Evolutionary conservation across 2,113 vertebrate genomes (phyloP).

Genomic region (Pollimyrus isidori): DNA sequence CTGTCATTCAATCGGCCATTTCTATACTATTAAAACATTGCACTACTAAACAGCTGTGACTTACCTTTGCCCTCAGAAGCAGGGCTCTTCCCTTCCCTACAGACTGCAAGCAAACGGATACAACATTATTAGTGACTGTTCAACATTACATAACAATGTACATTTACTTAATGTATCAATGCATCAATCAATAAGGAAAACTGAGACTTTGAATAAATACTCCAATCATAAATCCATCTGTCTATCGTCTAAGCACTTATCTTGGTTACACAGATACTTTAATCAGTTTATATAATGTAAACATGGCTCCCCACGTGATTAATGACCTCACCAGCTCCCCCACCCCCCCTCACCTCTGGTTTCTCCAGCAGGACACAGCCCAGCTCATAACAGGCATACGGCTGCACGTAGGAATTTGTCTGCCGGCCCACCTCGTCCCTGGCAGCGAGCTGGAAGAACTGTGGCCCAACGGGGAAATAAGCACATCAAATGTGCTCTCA

Average conservation of each 20-base stretch:
- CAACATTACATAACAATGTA: background rate
- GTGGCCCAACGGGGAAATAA: conserved; percentile 10
- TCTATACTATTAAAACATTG: background rate
- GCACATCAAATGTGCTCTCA: background rate
- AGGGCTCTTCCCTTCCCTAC: conserved; percentile 83
- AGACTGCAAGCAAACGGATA: conserved; percentile 57
- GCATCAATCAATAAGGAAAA: background rate
- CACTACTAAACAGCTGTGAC: background rate
- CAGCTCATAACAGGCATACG: conserved; percentile 91
- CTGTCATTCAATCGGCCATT: background rate
- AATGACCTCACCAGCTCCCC: background rate
- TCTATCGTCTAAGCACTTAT: background rate
- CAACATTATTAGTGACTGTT: background rate
- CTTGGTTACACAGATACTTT: background rate
- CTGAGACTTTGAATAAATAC: background rate
- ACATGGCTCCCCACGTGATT: background rate
- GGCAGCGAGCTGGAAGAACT: conserved; percentile 88
- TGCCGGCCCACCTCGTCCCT: conserved; percentile 84
- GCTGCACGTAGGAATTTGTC: conserved; percentile 83
- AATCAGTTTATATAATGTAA: background rate
- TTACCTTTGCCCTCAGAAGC: conserved; percentile 95
- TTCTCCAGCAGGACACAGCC: conserved; percentile 85
- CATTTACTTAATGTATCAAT: background rate
- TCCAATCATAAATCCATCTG: background rate
- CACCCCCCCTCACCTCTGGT: conserved; percentile 72